A percentile compares a stretch with the other conserved stretches of the same genome.
These are phyloP conservation scores for Naso thynnoides DNA, from an alignment of 2,797 vertebrate species.

Conservation along the genomic window DNA sequence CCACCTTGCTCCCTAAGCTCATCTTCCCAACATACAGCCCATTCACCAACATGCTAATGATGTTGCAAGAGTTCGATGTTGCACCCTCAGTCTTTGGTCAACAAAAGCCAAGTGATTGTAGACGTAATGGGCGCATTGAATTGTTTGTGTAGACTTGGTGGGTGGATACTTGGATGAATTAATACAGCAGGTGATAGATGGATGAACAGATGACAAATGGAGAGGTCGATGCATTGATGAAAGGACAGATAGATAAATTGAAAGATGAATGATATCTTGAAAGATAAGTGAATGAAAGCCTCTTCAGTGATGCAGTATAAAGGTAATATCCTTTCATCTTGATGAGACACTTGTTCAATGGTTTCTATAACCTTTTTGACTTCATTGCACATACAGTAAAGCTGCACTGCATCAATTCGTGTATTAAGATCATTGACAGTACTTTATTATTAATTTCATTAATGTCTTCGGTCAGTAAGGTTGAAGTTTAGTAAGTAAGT, in stretches of 20 bases:
- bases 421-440: not conserved
- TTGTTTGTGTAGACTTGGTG: slow-evolving; percentile 21
- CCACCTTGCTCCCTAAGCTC: slow-evolving; percentile 37
- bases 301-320: slow-evolving; percentile 28
- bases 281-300: slow-evolving; percentile 48
- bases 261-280: slow-evolving; percentile 56
- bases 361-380: slow-evolving; percentile 17
- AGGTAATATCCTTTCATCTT: slow-evolving; percentile 45
- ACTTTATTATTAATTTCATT: not conserved
- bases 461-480: not conserved
- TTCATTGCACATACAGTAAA: not conserved
- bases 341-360: slow-evolving; percentile 17
- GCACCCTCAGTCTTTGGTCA: slow-evolving; percentile 14
- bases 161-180: slow-evolving; percentile 38
- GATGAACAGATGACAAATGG: slow-evolving; percentile 55
- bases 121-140: slow-evolving; percentile 21
- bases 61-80: slow-evolving; percentile 10
- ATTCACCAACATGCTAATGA: slow-evolving; percentile 9
- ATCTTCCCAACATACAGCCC: slow-evolving; percentile 14
- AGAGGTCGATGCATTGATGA: slow-evolving; percentile 47
- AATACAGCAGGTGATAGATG: slow-evolving; percentile 50
- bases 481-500: not conserved
- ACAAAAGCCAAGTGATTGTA: slow-evolving; percentile 17
- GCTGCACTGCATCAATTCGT: not conserved
- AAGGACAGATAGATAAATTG: slow-evolving; percentile 51